These are phyloP conservation scores for Bedellia somnulentella DNA, from an alignment of 2,888 invertebrate genomes.

Conservation along the genomic window DNA sequence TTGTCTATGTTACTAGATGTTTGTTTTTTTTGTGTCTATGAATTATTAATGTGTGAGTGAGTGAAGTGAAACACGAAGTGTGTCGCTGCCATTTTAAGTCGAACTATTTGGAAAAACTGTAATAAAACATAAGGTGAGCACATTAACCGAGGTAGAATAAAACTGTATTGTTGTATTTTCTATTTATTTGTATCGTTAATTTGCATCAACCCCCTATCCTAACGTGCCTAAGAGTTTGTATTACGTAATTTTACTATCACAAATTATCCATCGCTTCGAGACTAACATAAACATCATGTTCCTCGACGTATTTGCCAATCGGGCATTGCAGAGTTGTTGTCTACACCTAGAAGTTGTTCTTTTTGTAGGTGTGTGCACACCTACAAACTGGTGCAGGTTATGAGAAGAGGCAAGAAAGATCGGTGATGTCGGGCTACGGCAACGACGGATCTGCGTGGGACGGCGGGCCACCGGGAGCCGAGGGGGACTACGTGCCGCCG, in stretches of 20 bases:
- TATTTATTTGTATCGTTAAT: no score
- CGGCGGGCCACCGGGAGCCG: conserved; percentile 57
- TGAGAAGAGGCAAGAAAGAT: conserved; percentile 37
- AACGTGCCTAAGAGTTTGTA: conserved; percentile 24
- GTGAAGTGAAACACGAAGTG: no score
- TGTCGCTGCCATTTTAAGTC: conserved; percentile 48
- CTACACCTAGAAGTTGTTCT: conserved; percentile 70
- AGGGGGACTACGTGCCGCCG: conserved; percentile 45
- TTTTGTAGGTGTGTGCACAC: conserved; percentile 68
- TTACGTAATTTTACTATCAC: conserved; percentile 55
- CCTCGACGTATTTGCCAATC: no score
- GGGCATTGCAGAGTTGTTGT: conserved; percentile 53
- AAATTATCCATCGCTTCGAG: conserved; percentile 28
- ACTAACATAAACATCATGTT: no score
- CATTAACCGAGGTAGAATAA: conserved; percentile 31
- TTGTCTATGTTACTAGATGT: no score
- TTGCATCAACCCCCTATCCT: conserved; percentile 14
- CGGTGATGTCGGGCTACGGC: conserved; percentile 40
- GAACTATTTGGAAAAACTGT: conserved; percentile 23
- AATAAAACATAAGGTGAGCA: conserved; percentile 45
- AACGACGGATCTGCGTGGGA: conserved; percentile 36
- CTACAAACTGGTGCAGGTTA: conserved; percentile 62
- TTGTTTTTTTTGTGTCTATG: no score
- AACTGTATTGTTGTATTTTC: no score
- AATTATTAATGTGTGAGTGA: conserved; percentile 15